Evolutionary conservation across 2,113 vertebrate genomes (phyloP).

Genomic region (Dasyurus viverrinus): DNA sequence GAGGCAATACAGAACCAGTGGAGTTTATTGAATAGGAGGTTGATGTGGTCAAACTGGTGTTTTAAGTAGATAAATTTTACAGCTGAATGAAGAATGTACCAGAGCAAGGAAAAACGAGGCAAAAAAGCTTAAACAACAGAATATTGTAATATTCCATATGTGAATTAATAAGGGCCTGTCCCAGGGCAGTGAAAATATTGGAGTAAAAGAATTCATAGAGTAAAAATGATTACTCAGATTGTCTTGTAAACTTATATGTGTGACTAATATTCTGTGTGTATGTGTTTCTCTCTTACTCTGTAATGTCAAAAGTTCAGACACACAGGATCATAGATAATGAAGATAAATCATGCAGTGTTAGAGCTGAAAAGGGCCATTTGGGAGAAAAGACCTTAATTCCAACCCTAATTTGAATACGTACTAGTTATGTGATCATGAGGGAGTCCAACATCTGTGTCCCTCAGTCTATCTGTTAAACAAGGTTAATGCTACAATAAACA

Average conservation of each 20-base stretch:
- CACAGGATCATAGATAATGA: background rate
- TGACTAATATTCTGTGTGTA: background rate
- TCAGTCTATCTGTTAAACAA: background rate
- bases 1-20: background rate
- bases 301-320: background rate
- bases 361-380: background rate
- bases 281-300: background rate
- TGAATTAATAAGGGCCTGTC: background rate
- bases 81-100: background rate
- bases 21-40: background rate
- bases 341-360: background rate
- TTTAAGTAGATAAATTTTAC: background rate
- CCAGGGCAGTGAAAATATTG: background rate
- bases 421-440: background rate
- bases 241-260: background rate
- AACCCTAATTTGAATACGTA: background rate
- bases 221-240: background rate
- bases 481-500: background rate
- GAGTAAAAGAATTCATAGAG: background rate
- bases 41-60: background rate
- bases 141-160: background rate
- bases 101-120: background rate
- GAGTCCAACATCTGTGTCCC: background rate
- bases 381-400: background rate
- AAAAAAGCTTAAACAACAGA: background rate